Conservation (phyloP, 2,113 vertebrate species). For the Pomatostomus ruficeps region DNA sequence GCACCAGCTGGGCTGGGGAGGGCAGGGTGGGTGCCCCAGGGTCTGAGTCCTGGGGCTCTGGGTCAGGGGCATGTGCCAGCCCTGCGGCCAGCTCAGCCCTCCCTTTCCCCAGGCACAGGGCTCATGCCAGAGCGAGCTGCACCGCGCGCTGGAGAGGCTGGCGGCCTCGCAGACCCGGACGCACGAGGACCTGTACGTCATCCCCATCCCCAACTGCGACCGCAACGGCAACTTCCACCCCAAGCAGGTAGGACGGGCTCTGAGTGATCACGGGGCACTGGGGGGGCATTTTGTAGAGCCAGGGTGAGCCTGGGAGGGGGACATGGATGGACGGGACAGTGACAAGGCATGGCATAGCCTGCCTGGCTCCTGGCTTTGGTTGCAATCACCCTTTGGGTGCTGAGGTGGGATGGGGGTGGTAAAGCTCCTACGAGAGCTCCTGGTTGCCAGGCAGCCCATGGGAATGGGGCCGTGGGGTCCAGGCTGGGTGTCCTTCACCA, state of each 20-base stretch:
- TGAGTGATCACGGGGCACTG: accelerated
- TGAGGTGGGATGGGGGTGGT: not conserved
- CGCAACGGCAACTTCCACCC: constrained; percentile 90
- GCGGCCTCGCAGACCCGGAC: constrained; percentile 83
- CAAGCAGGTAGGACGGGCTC: constrained; percentile 79
- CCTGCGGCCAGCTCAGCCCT: accelerated
- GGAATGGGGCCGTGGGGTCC: not conserved
- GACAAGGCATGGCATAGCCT: not conserved
- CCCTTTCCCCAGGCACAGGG: constrained; percentile 69
- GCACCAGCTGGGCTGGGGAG: not conserved
- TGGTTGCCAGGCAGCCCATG: accelerated
- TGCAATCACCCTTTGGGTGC: not conserved
- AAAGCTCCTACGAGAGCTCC: not conserved
- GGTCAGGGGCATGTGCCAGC: accelerated
- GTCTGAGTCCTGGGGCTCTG: accelerated
- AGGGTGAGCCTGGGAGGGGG: not conserved
- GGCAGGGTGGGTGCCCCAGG: not conserved
- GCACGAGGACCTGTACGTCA: constrained; percentile 86
- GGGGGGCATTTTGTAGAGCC: not conserved
- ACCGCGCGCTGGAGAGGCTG: constrained; percentile 85
- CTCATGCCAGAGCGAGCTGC: constrained; percentile 87
- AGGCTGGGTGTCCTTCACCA: not conserved
- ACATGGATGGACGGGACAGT: accelerated
- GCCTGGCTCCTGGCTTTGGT: not conserved
- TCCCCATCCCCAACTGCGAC: constrained; percentile 94